Base-by-base conservation (phyloP, 2,113 vertebrate species). In the Toxostoma redivivum region DNA sequence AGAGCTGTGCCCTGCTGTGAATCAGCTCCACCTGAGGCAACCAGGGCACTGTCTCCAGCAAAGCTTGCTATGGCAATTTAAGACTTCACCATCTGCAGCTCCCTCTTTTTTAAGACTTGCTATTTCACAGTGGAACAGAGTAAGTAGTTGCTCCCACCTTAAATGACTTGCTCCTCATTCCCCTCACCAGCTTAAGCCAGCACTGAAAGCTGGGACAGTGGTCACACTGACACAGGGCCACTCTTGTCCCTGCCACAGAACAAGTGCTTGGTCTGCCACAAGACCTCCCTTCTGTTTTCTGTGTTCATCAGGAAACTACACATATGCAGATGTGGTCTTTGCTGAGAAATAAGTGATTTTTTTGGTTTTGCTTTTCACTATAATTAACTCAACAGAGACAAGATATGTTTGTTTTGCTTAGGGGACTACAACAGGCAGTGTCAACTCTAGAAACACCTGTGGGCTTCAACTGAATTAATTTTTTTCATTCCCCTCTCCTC, bases 21-120 rank as follows among this genome's bases (percentile, higher is more conserved):
- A 66, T 92, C 81, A 61, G 76, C 73, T 92, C 74, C 79, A 33
- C 74, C 88, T 76, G 71, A 90, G 81, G 74, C 54, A 51, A 58
- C 77, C 18, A 4, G 28, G 50, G 62, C 81, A 18, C 61, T 0
- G 7, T 54, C 73, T 81, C 44, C 81, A 64, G 90, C 66, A 82
- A 48, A 88, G 48, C 62, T 76, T 3, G 0, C 57, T 25, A 3
- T 8, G 54, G 53, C 83, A 69, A 58, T 87, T 90, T 35, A 65
- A 91, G 66, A 40, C 81, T 87, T 87, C 10, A 81, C 73, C 69
- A 64, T 72, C 70, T 90, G 70, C 11, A 24, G 24, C 48, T 90
- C 30, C 57, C 33, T 40, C 57, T 53, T 72, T 89, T 93, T 72
- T 64, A 51, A 84, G 67, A 50, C n/a, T 53, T 92, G 48, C 58